Percentiles rank a stretch among this genome's conserved stretches.
phyloP scores from a whole-genome alignment of 2,113 vertebrate genomes.

The Lethenteron reissneri region DNA sequence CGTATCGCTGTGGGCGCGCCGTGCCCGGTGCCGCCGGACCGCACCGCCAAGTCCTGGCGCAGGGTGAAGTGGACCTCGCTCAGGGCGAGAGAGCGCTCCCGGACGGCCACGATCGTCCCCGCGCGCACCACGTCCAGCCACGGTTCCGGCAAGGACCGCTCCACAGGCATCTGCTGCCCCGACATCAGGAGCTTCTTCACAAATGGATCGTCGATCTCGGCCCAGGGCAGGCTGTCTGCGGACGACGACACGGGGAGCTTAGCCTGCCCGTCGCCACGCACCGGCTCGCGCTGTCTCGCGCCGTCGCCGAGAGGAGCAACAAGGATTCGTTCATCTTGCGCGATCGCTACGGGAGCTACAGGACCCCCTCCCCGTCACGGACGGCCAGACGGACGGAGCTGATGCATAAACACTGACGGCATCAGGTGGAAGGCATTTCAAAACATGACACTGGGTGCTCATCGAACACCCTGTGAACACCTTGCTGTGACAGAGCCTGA shows the following conservation, averaged over 20 bases:
- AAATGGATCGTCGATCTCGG: constrained; percentile 13
- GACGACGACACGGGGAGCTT: neutral
- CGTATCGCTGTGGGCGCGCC: constrained; percentile 7
- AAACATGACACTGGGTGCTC: too few species aligned
- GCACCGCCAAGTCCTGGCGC: constrained; percentile 18
- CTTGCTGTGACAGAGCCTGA: too few species aligned
- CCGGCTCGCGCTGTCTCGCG: neutral
- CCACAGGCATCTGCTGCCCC: constrained; percentile 16
- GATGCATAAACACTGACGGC: neutral
- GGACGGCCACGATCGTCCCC: constrained; percentile 17
- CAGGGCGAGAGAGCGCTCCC: constrained; percentile 19
- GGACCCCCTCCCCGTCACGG: neutral
- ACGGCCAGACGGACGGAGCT: neutral
- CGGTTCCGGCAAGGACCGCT: constrained; percentile 19
- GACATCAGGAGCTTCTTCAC: constrained; percentile 21
- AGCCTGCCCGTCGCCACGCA: neutral
- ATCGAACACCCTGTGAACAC: too few species aligned
- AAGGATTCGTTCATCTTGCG: neutral
- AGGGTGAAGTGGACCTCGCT: constrained; percentile 19
- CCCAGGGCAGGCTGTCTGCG: constrained; percentile 28
- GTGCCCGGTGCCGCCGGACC: neutral
- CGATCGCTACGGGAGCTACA: neutral
- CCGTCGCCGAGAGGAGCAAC: neutral
- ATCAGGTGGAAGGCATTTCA: too few species aligned
- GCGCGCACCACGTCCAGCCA: constrained; percentile 20